Evolutionary conservation across 2,797 vertebrate species (phyloP).

Genomic region (Microctenopoma stevenorrisi): DNA sequence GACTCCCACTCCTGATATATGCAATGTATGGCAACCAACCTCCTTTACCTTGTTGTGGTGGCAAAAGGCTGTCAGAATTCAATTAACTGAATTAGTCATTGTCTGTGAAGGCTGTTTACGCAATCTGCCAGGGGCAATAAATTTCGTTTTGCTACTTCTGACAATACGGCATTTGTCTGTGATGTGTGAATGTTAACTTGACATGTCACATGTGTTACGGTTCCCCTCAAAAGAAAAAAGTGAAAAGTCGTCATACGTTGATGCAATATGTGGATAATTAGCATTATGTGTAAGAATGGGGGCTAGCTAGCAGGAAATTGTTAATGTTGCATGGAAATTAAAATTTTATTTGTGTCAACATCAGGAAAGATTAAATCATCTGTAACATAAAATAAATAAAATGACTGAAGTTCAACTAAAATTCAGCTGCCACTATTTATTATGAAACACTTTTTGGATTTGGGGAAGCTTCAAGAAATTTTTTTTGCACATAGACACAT

Average conservation of each 20-base stretch:
- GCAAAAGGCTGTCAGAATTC: constrained; percentile 49
- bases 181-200: background rate
- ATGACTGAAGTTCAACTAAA: too few relatives aligned
- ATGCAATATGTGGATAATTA: background rate
- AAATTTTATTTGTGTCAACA: too few relatives aligned
- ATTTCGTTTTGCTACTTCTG: constrained; percentile 39
- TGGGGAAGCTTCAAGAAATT: too few relatives aligned
- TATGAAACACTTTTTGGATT: too few relatives aligned
- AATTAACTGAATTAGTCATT: constrained; percentile 69
- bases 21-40: constrained; percentile 36
- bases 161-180: constrained; percentile 21
- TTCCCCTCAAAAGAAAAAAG: too few relatives aligned
- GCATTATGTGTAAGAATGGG: too few relatives aligned
- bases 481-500: too few relatives aligned
- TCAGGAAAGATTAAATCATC: too few relatives aligned
- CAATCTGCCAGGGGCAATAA: constrained; percentile 56
- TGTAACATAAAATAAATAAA: too few relatives aligned
- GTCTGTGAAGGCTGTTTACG: constrained; percentile 56
- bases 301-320: too few relatives aligned
- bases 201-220: background rate
- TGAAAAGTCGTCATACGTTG: background rate
- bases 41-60: constrained; percentile 12
- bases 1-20: constrained; percentile 22
- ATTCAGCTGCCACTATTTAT: too few relatives aligned
- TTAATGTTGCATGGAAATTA: too few relatives aligned